Evolutionary conservation across 2,797 vertebrate genomes (phyloP).

Genomic region (Euthynnus affinis): DNA sequence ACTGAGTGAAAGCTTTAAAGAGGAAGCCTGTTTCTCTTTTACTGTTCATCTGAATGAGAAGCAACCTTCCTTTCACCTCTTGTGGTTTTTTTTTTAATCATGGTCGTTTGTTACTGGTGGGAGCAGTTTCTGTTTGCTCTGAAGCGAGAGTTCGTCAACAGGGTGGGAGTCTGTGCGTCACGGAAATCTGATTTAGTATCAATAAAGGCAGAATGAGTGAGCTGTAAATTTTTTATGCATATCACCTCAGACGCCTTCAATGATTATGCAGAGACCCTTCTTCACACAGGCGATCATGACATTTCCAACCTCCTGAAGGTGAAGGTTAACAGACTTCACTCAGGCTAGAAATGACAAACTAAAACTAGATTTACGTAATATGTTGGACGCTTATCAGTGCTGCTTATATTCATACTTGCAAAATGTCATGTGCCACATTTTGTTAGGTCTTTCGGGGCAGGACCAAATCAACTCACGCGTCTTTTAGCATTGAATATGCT

Average conservation of each 20-base stretch:
- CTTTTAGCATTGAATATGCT: background rate
- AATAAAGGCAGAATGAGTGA: slow-evolving; percentile 22
- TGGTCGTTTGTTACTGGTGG: background rate
- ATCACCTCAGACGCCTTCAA: slow-evolving; percentile 12
- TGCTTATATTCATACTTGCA: slow-evolving; percentile 1
- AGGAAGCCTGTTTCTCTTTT: background rate
- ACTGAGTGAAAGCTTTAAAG: slow-evolving; percentile 19
- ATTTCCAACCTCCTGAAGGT: background rate
- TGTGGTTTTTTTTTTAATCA: slow-evolving; percentile 25
- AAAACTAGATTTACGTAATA: slow-evolving; percentile 19
- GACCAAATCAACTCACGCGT: background rate
- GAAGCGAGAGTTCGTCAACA: slow-evolving; percentile 27
- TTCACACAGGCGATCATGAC: background rate
- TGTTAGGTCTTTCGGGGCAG: too few species aligned
- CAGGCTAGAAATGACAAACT: background rate
- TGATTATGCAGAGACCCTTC: background rate
- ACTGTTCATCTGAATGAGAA: background rate
- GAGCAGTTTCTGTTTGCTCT: slow-evolving; percentile 16
- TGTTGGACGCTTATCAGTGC: background rate
- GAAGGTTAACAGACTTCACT: too few species aligned
- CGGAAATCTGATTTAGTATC: slow-evolving; percentile 15
- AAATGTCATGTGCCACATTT: background rate
- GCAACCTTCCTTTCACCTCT: slow-evolving; percentile 27
- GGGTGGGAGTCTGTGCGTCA: slow-evolving; percentile 15
- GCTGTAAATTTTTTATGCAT: slow-evolving; percentile 17